These are phyloP conservation scores for Phalera bucephala DNA, from an alignment of 2,888 invertebrate genomes.

Conservation along the genomic window DNA sequence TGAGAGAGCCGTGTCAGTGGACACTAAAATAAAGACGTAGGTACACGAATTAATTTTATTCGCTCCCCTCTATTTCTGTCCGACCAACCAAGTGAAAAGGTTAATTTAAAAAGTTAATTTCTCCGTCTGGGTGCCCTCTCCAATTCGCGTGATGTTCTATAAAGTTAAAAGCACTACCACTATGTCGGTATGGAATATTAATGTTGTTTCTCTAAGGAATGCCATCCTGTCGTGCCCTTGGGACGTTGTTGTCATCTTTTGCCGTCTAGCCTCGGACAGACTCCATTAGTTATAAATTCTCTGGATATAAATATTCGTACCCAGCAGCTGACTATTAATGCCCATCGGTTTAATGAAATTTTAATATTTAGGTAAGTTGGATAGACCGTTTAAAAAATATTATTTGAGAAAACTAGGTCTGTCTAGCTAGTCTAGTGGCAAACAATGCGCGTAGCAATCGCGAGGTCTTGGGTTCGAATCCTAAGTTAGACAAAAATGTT, in stretches of 20 bases:
- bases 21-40: slow-evolving; percentile 18
- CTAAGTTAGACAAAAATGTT: too few species aligned
- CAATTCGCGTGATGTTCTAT: slow-evolving; percentile 53
- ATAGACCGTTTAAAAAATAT: too few species aligned
- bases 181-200: slow-evolving; percentile 55
- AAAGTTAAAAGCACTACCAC: slow-evolving; percentile 50
- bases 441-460: too few species aligned
- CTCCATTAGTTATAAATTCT: slow-evolving; percentile 67
- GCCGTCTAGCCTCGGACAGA: slow-evolving; percentile 59
- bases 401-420: too few species aligned
- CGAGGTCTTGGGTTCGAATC: too few species aligned
- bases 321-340: slow-evolving; percentile 14
- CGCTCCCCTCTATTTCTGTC: slow-evolving; percentile 15
- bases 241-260: slow-evolving; percentile 55
- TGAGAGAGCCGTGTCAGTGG: background rate
- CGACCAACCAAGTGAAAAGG: slow-evolving; percentile 31
- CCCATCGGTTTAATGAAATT: too few species aligned
- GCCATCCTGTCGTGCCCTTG: slow-evolving; percentile 42
- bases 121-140: slow-evolving; percentile 41
- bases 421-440: too few species aligned
- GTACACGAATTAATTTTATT: slow-evolving; percentile 21
- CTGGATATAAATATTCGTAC: slow-evolving; percentile 48
- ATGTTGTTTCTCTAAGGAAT: slow-evolving; percentile 59
- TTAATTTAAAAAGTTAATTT: slow-evolving; percentile 53
- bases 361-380: too few species aligned